A percentile compares a stretch with the other conserved stretches of the same genome.
Evolutionary conservation across 2,797 vertebrate species (phyloP).

Genomic region (Anguilla pacifica): DNA sequence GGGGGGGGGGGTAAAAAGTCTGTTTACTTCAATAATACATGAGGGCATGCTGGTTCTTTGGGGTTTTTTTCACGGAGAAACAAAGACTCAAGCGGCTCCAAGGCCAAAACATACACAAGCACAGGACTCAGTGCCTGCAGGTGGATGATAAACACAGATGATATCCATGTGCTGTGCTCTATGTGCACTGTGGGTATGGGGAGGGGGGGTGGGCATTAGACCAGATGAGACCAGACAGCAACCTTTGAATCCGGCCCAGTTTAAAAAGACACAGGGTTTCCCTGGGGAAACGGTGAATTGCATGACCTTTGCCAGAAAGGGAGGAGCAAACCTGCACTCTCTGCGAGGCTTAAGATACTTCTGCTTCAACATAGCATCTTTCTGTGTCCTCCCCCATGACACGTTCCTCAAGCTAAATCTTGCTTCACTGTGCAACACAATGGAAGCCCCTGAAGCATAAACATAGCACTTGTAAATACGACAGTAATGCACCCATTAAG

Average conservation of each 20-base stretch:
- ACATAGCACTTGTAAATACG: not conserved
- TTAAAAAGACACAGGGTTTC: constrained; percentile 23
- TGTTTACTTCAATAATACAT: constrained; percentile 41
- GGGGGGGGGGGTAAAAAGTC: not conserved
- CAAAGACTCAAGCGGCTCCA: constrained; percentile 30
- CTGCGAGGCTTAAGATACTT: constrained; percentile 9
- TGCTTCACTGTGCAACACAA: not conserved
- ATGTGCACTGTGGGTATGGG: constrained; percentile 26
- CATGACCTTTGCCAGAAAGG: constrained; percentile 11
- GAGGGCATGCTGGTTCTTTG: constrained; percentile 25
- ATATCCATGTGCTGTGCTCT: constrained; percentile 34
- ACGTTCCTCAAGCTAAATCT: not conserved
- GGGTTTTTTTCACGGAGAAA: constrained; percentile 31
- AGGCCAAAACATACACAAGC: constrained; percentile 19
- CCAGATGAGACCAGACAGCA: constrained; percentile 7
- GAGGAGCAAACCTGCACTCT: not conserved
- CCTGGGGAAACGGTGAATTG: not conserved
- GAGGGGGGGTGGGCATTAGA: constrained; percentile 31
- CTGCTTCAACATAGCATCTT: not conserved
- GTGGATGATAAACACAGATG: constrained; percentile 42
- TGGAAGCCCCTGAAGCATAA: not conserved
- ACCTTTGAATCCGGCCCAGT: constrained; percentile 30
- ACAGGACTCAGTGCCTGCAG: not conserved
- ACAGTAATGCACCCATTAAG: not conserved
- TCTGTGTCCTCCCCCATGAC: not conserved